A percentile compares a stretch with the other conserved stretches of the same genome.
Evolutionary conservation across 2,797 vertebrate genomes (phyloP).

Genomic region (Myripristis jacobus): DNA sequence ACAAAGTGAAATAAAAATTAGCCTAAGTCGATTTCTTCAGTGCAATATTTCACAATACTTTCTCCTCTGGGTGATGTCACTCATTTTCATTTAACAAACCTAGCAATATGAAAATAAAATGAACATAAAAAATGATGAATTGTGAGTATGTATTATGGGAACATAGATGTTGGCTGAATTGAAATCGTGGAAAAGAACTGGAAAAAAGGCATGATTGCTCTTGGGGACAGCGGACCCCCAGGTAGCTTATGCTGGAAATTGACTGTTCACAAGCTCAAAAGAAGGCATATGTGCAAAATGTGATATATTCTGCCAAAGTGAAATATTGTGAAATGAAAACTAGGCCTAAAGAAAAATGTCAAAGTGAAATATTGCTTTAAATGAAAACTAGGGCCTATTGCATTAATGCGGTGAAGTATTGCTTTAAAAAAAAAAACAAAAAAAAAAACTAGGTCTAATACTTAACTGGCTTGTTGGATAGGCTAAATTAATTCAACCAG

Average conservation of each 20-base stretch:
- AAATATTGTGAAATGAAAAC: constrained; percentile 41
- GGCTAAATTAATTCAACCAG: constrained; percentile 13
- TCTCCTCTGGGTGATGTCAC: neutral
- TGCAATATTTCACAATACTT: neutral
- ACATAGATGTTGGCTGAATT: constrained; percentile 5
- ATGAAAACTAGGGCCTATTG: constrained; percentile 12
- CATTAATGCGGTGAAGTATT: constrained; percentile 15
- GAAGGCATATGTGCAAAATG: constrained; percentile 12
- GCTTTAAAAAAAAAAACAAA: constrained; percentile 21
- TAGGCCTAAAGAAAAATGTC: constrained; percentile 32
- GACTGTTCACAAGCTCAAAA: constrained; percentile 34
- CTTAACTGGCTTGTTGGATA: constrained; percentile 5
- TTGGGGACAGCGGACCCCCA: neutral
- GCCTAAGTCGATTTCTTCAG: no score
- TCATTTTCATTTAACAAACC: no score
- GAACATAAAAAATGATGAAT: constrained; percentile 5
- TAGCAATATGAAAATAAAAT: neutral
- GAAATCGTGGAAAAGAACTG: constrained; percentile 19
- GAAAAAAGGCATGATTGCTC: constrained; percentile 28
- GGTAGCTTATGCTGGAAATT: constrained; percentile 18
- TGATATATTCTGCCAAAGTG: constrained; percentile 23
- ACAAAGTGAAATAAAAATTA: no score
- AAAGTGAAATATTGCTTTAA: constrained; percentile 29
- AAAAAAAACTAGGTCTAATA: constrained; percentile 25
- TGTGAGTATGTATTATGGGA: neutral